Evolutionary conservation across 2,113 vertebrate species (phyloP).

Genomic region (Prinia subflava): DNA sequence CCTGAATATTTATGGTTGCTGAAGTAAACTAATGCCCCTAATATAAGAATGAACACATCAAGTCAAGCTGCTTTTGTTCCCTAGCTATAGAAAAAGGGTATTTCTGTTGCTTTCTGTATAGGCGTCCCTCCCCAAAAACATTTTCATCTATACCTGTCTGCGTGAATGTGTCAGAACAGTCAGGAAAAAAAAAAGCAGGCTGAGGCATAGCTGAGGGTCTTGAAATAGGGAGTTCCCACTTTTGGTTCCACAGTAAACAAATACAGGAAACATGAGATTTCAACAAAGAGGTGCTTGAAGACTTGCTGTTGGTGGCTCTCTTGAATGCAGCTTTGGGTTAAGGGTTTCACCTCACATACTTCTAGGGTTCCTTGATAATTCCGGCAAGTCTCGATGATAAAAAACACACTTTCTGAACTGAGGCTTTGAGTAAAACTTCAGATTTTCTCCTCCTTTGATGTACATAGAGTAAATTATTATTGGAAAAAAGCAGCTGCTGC

Average conservation of each 20-base stretch:
- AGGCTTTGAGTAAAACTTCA: neutral
- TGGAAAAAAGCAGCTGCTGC: neutral
- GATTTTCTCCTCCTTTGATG: neutral
- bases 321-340: neutral
- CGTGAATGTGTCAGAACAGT: neutral
- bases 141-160: neutral
- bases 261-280: neutral
- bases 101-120: neutral
- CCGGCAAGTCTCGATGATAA: neutral
- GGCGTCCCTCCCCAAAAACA: neutral
- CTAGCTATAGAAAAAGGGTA: neutral
- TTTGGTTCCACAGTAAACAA: neutral
- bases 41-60: neutral
- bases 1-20: neutral
- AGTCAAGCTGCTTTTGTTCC: neutral
- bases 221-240: neutral
- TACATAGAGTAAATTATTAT: neutral
- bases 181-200: neutral
- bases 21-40: neutral
- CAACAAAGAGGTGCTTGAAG: neutral
- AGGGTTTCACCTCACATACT: neutral
- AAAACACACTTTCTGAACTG: neutral
- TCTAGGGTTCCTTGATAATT: neutral
- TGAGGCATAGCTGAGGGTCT: neutral
- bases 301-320: neutral